A percentile compares a stretch with the other conserved stretches of the same genome.
These are phyloP conservation scores for Heteropelma amictum DNA, from an alignment of 2,888 invertebrate genomes.

Conservation along the genomic window DNA sequence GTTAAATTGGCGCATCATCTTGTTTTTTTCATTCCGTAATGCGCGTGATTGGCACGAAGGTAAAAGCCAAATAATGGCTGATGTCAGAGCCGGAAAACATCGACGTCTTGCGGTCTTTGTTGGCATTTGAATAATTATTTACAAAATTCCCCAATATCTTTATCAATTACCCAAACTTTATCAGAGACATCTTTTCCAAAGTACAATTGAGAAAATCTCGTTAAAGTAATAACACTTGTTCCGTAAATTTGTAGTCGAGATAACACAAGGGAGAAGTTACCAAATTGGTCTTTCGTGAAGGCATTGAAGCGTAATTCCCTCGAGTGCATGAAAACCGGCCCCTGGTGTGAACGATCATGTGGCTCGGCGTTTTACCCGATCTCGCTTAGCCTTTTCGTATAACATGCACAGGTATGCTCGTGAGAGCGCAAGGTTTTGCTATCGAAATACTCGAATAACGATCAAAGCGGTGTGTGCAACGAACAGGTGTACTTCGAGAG, in stretches of 20 bases:
- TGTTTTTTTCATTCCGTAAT: no score
- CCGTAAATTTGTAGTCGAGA: background rate
- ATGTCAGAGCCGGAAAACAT: no score
- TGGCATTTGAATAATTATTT: no score
- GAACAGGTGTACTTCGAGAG: slow-evolving; percentile 52
- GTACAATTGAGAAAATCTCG: background rate
- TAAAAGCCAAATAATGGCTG: no score
- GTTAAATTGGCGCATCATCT: no score
- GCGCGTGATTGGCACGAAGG: no score
- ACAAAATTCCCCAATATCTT: background rate
- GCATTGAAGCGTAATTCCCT: slow-evolving; percentile 49
- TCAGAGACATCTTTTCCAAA: background rate
- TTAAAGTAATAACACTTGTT: background rate
- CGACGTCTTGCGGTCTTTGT: no score
- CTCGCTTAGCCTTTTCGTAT: background rate
- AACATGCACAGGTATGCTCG: slow-evolving; percentile 11
- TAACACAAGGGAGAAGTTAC: slow-evolving; percentile 5
- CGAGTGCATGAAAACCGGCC: slow-evolving; percentile 13
- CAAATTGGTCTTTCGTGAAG: slow-evolving; percentile 28
- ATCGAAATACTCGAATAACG: slow-evolving; percentile 37
- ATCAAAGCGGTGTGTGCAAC: slow-evolving; percentile 18
- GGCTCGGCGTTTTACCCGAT: slow-evolving; percentile 39
- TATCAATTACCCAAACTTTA: background rate
- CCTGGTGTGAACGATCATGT: slow-evolving; percentile 40
- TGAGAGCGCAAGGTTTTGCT: slow-evolving; percentile 26